Percentiles rank a stretch among this genome's conserved stretches.
Conservation (phyloP, 2,113 vertebrate genomes). For the Plecturocebus donacophilus region DNA sequence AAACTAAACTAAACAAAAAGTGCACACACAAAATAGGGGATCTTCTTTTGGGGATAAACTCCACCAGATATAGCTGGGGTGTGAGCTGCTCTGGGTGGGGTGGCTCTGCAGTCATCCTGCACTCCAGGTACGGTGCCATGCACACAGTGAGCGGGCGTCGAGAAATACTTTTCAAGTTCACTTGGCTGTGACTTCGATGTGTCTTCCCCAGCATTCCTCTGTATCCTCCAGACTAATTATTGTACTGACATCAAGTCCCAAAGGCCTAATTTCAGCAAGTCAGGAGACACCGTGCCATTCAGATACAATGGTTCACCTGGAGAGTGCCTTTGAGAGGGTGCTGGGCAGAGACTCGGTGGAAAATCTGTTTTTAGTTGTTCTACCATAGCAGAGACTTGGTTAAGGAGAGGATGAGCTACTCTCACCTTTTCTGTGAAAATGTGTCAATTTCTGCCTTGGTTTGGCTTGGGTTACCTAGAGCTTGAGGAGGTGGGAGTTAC, state of each 20-base stretch:
- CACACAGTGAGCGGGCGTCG: accelerated
- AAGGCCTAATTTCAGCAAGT: not conserved
- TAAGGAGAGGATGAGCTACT: not conserved
- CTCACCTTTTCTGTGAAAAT: not conserved
- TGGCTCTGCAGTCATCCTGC: accelerated
- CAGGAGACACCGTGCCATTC: not conserved
- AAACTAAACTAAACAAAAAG: too few species aligned
- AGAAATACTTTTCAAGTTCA: not conserved
- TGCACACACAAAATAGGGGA: not conserved
- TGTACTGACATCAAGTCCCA: not conserved
- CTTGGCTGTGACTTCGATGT: not conserved
- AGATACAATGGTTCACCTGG: not conserved
- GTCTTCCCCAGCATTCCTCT: not conserved
- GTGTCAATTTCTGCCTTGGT: not conserved
- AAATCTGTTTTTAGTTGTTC: not conserved
- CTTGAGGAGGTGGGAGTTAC: not conserved
- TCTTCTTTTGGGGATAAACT: not conserved
- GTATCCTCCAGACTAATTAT: not conserved
- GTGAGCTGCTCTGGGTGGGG: not conserved
- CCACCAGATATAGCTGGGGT: not conserved
- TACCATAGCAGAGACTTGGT: not conserved
- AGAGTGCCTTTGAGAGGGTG: not conserved
- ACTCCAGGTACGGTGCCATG: accelerated
- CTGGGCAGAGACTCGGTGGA: not conserved
- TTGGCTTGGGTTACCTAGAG: not conserved